These are phyloP conservation scores for Pyxicephalus adspersus DNA, from an alignment of 2,113 vertebrate species.

Conservation along the genomic window DNA sequence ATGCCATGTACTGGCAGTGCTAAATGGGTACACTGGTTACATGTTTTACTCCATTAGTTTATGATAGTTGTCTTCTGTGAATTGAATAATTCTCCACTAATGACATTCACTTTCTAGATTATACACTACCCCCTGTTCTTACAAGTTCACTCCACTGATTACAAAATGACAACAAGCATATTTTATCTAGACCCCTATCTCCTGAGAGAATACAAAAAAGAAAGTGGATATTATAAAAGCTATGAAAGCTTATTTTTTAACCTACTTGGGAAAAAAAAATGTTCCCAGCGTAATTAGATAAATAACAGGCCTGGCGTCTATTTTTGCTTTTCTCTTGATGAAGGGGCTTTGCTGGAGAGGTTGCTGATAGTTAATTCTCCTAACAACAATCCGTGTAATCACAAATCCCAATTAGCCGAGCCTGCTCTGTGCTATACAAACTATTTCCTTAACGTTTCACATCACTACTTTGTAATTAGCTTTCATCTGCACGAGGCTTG, in stretches of 20 bases:
- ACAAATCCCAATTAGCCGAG: constrained; percentile 97
- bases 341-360: constrained; percentile 91
- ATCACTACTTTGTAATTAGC: constrained; percentile 97
- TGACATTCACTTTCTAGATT: constrained; percentile 40
- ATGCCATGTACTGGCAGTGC: background rate
- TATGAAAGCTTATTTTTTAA: constrained; percentile 73
- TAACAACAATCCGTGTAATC: constrained; percentile 98
- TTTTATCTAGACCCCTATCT: constrained; percentile 44
- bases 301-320: constrained; percentile 86
- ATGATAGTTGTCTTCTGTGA: constrained; percentile 24
- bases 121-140: constrained; percentile 29
- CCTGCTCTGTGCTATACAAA: constrained; percentile 88
- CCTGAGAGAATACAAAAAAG: constrained; percentile 34
- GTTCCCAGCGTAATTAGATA: constrained; percentile 86
- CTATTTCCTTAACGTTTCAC: constrained; percentile 88
- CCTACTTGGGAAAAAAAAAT: constrained; percentile 74
- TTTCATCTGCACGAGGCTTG: constrained; percentile 91
- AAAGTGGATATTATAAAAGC: constrained; percentile 49
- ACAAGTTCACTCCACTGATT: constrained; percentile 46
- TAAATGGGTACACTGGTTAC: background rate
- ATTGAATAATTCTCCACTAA: constrained; percentile 45
- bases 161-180: constrained; percentile 38
- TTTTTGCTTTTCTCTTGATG: constrained; percentile 87
- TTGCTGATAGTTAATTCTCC: constrained; percentile 96
- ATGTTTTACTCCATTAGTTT: constrained; percentile 2